phyloP scores from a whole-genome alignment of 2,888 invertebrate genomes.

The Candidula unifasciata region DNA sequence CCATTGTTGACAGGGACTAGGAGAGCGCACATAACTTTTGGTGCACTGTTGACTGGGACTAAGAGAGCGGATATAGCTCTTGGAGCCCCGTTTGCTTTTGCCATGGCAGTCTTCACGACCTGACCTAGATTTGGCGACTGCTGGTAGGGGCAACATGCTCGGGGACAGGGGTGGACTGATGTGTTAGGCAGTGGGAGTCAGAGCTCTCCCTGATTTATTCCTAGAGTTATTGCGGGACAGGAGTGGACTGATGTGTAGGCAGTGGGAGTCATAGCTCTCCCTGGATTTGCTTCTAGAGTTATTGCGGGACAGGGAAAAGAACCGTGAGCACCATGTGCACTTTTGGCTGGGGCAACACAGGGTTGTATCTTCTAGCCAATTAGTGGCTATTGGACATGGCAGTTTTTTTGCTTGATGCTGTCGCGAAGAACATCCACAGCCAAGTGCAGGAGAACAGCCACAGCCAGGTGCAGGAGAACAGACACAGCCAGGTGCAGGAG shows the following conservation, averaged over 20 bases:
- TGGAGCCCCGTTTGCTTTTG: too few relatives aligned
- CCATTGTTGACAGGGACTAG: too few relatives aligned
- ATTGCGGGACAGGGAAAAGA: background rate
- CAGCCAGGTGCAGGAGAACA: too few relatives aligned
- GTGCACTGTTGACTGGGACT: too few relatives aligned
- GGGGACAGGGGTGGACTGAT: background rate
- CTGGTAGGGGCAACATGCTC: background rate
- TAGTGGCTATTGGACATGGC: background rate
- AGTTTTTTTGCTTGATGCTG: too few relatives aligned
- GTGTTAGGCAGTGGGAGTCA: background rate
- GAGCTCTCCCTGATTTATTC: constrained; percentile 18
- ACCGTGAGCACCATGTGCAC: background rate
- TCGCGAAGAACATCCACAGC: background rate
- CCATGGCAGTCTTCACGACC: too few relatives aligned
- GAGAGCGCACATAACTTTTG: too few relatives aligned
- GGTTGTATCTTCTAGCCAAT: background rate
- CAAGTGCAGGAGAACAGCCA: too few relatives aligned
- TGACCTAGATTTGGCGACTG: background rate
- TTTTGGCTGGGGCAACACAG: too few relatives aligned
- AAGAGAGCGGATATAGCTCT: too few relatives aligned
- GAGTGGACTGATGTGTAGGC: background rate
- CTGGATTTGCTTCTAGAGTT: constrained; percentile 15
- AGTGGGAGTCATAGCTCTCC: background rate
- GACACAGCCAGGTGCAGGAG: too few relatives aligned
- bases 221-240: background rate